Percentiles rank a stretch among this genome's conserved stretches.
These are phyloP conservation scores for Lasioglossum albipes DNA, from an alignment of 1,140 invertebrate genomes.

Conservation along the genomic window DNA sequence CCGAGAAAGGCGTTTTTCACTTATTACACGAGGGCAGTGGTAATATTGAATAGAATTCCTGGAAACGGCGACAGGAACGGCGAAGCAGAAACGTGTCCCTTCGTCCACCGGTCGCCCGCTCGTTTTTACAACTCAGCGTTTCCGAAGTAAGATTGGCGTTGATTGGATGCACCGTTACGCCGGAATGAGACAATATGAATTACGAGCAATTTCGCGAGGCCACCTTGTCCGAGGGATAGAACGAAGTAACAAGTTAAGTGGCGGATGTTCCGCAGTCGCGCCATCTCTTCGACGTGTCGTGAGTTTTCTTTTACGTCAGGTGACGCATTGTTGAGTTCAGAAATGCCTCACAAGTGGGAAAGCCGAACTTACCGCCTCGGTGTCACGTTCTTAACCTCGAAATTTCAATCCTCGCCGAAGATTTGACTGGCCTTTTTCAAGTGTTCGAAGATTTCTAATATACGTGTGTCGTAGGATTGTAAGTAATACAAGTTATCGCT, in stretches of 20 bases:
- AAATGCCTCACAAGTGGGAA: too few species aligned
- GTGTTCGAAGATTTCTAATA: too few species aligned
- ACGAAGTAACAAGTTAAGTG: slow-evolving; percentile 60
- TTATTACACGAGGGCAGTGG: too few species aligned
- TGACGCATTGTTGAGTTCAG: too few species aligned
- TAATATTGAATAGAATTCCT: neutral
- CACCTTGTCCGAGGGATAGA: slow-evolving; percentile 43
- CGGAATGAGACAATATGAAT: slow-evolving; percentile 74
- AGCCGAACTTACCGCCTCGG: too few species aligned
- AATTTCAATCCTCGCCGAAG: too few species aligned
- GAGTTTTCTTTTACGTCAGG: too few species aligned
- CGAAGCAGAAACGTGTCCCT: neutral
- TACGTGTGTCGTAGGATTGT: too few species aligned
- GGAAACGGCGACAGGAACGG: neutral
- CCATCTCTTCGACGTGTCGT: slow-evolving; percentile 23
- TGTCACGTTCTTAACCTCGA: too few species aligned
- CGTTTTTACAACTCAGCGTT: slow-evolving; percentile 42
- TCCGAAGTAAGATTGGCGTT: slow-evolving; percentile 54
- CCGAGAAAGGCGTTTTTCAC: neutral
- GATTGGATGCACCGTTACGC: slow-evolving; percentile 75
- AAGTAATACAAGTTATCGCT: too few species aligned
- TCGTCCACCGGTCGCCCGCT: slow-evolving; percentile 4
- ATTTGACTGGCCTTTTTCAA: too few species aligned
- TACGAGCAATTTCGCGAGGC: slow-evolving; percentile 70
- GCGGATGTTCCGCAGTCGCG: slow-evolving; percentile 70